A percentile compares a stretch with the other conserved stretches of the same genome.
These are phyloP conservation scores for Mycteria americana DNA, from an alignment of 2,797 vertebrate genomes.

Conservation along the genomic window DNA sequence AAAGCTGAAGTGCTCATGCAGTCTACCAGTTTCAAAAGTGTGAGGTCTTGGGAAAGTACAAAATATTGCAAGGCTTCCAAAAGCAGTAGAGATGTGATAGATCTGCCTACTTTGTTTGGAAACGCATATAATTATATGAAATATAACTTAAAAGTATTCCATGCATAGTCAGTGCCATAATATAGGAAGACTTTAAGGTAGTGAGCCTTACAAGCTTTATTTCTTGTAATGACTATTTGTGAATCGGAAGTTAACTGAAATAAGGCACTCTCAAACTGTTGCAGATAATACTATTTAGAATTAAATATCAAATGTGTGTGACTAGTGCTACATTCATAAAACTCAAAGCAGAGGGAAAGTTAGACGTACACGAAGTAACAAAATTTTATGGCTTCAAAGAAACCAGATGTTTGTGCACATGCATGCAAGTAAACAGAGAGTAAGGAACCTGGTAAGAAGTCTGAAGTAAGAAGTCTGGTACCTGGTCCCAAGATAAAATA, in stretches of 20 bases:
- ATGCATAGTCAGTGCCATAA: neutral
- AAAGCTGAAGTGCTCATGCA: neutral
- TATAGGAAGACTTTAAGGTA: neutral
- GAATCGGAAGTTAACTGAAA: neutral
- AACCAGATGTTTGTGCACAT: fast-evolving
- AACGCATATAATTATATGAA: neutral
- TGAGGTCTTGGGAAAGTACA: neutral
- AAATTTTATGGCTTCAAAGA: neutral
- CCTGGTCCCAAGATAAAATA: neutral
- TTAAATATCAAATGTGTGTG: neutral
- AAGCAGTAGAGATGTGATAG: neutral
- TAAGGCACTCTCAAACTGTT: neutral
- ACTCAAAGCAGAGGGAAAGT: neutral
- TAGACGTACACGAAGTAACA: neutral
- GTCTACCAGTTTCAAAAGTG: neutral
- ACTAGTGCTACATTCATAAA: neutral
- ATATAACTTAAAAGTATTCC: neutral
- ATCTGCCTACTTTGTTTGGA: neutral
- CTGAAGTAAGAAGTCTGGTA: no score
- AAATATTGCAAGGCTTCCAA: neutral
- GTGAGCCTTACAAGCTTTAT: neutral
- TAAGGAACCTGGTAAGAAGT: no score
- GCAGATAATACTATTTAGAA: neutral
- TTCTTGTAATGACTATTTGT: neutral
- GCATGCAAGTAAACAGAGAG: neutral